Evolutionary conservation across 2,888 invertebrate species (phyloP), one percentile per base, ranked within the genome.

Genomic region (Hirtodrosophila alboralis): DNA sequence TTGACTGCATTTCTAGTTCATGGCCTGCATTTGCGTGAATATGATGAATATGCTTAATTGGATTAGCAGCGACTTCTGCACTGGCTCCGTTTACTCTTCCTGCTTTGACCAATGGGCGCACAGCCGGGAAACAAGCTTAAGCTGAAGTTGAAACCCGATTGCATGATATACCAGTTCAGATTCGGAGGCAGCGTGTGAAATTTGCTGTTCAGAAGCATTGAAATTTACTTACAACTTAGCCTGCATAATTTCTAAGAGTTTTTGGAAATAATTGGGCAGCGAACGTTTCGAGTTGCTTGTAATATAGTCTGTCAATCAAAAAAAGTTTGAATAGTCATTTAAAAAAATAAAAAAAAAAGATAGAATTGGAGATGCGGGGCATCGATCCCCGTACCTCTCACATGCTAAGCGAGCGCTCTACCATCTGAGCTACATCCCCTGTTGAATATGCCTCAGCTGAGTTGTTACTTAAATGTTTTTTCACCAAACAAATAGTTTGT

Each of bases 351-450:
- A 16, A 28, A 28, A 21, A 12, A 13, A 33, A n/a, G 8, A 31
- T 6, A 37, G 21, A 62, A 40, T 6, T 89, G 90, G 90, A 90
- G 89, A 89, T 88, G 89, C 89, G 86, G 89, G 89, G 90, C 87
- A 89, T 90, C 90, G 90, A 90, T 89, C 90, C 88, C 89, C 87
- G 87, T 88, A 90, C 90, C 90, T 90, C 89, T 90, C 89, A 88
- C 89, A 90, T 90, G 89, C 89, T 89, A 89, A 90, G 89, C 90
- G 90, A 90, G 89, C 89, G 89, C 89, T 90, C 90, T 89, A 90
- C 89, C 90, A 90, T 89, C 89, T 90, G 90, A 89, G 90, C 90
- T 89, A 90, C 90, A 89, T 87, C 89, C 90, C 89, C 90, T 5
- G 21, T 2, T 69, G 3, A 0, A 0, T 0, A 0, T 0, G 0